A percentile compares a stretch with the other conserved stretches of the same genome.
phyloP scores from a whole-genome alignment of 1,140 invertebrate species.

The Leptopilina clavipes region DNA sequence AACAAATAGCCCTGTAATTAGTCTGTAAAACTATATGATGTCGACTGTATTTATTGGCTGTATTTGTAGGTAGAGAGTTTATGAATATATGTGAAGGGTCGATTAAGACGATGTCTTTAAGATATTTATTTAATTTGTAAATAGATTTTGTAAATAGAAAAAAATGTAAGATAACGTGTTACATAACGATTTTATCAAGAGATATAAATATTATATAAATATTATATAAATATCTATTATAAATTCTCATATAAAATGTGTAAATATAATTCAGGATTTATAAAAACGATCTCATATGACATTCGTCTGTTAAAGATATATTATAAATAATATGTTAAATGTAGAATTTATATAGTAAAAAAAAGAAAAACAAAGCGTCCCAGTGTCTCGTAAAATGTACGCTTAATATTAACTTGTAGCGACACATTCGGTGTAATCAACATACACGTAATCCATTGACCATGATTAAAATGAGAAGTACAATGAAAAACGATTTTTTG shows the following conservation, averaged over 20 bases:
- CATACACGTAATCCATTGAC: slow-evolving; percentile 49
- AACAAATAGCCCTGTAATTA: slow-evolving; percentile 14
- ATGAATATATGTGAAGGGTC: slow-evolving; percentile 27
- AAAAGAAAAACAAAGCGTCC: slow-evolving; percentile 37
- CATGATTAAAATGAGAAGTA: slow-evolving; percentile 51
- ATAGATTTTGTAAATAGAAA: slow-evolving; percentile 65
- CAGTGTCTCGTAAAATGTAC: slow-evolving; percentile 41
- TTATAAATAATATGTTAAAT: slow-evolving; percentile 25
- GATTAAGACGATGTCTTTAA: slow-evolving; percentile 41
- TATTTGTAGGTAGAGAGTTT: slow-evolving; percentile 38
- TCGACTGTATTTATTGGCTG: slow-evolving; percentile 55
- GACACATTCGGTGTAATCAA: slow-evolving; percentile 55
- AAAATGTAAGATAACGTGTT: slow-evolving; percentile 59
- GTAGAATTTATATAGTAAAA: slow-evolving; percentile 34
- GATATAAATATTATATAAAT: slow-evolving; percentile 38
- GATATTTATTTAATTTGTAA: slow-evolving; percentile 64
- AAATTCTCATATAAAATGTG: slow-evolving; percentile 26
- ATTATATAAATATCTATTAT: slow-evolving; percentile 34
- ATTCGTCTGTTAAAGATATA: slow-evolving; percentile 34
- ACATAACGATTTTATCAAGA: slow-evolving; percentile 46
- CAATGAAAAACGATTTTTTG: slow-evolving; percentile 38
- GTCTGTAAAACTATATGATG: slow-evolving; percentile 55
- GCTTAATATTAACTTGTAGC: slow-evolving; percentile 51
- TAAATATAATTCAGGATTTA: slow-evolving; percentile 35
- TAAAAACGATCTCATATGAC: slow-evolving; percentile 53